These are phyloP conservation scores for Plecturocebus donacophilus DNA, from an alignment of 2,113 vertebrate species.

Conservation along the genomic window DNA sequence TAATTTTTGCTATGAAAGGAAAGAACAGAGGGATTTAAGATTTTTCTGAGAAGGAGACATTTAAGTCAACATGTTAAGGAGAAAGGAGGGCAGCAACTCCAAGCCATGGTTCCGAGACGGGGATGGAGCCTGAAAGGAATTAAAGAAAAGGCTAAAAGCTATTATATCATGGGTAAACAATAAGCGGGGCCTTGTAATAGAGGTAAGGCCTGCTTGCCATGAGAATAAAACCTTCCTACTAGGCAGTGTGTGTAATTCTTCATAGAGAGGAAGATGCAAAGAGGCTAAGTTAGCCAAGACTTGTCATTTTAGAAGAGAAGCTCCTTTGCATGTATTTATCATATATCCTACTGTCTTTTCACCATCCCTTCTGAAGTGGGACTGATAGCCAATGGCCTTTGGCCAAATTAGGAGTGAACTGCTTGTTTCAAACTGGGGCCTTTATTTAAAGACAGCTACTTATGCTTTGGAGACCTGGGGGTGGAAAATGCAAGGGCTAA, in stretches of 20 bases:
- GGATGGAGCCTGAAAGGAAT: neutral
- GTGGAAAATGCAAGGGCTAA: neutral
- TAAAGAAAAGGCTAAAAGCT: neutral
- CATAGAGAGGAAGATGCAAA: neutral
- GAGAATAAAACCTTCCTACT: neutral
- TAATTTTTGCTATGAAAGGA: neutral
- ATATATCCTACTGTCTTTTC: neutral
- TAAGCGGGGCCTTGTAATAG: neutral
- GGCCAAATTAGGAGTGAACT: neutral
- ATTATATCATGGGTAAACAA: neutral
- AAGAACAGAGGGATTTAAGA: neutral
- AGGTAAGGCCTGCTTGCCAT: neutral
- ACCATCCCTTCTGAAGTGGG: neutral
- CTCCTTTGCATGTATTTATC: neutral
- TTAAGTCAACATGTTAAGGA: neutral
- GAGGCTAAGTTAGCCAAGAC: neutral
- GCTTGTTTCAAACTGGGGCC: neutral
- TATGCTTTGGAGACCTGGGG: too few relatives aligned
- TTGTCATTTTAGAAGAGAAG: neutral
- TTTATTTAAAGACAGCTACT: constrained; percentile 1
- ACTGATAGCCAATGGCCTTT: neutral
- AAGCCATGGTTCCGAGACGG: neutral
- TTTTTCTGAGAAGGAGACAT: neutral
- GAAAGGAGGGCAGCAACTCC: neutral
- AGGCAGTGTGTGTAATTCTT: neutral